phyloP scores from a whole-genome alignment of 2,888 invertebrate species.

The Eupithecia pulchellata region DNA sequence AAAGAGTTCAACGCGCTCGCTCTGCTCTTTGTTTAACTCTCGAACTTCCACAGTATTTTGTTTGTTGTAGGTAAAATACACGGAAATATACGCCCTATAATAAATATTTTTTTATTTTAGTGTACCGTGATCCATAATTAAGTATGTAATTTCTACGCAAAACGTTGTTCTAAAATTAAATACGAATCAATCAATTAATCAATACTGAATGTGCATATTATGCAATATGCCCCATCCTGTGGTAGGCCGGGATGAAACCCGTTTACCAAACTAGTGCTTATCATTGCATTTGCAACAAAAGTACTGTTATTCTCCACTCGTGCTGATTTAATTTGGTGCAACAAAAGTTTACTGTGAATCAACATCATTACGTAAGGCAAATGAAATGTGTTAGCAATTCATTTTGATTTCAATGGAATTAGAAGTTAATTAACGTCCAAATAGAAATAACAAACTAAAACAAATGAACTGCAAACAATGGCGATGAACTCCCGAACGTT shows the following conservation, averaged over 20 bases:
- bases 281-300: neutral
- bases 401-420: constrained; percentile 36
- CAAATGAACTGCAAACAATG: constrained; percentile 37
- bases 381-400: constrained; percentile 22
- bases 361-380: constrained; percentile 10
- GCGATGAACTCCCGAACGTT: constrained; percentile 33
- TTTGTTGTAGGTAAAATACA: neutral
- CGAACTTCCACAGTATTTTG: neutral
- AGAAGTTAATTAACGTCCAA: constrained; percentile 35
- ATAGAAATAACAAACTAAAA: constrained; percentile 30
- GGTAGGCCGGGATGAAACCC: neutral
- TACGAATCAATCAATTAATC: no score
- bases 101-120: no score
- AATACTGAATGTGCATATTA: no score
- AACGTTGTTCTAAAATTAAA: no score
- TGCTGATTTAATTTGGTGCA: constrained; percentile 1
- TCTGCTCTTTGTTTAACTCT: neutral
- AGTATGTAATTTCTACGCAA: no score
- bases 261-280: neutral
- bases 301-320: neutral
- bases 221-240: no score
- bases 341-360: constrained; percentile 16
- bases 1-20: constrained; percentile 64
- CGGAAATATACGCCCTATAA: neutral
- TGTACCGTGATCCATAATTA: no score